Evolutionary conservation across 2,888 invertebrate genomes (phyloP), one percentile per base, ranked within the genome.

Genomic region (Leptogaster cylindrica): DNA sequence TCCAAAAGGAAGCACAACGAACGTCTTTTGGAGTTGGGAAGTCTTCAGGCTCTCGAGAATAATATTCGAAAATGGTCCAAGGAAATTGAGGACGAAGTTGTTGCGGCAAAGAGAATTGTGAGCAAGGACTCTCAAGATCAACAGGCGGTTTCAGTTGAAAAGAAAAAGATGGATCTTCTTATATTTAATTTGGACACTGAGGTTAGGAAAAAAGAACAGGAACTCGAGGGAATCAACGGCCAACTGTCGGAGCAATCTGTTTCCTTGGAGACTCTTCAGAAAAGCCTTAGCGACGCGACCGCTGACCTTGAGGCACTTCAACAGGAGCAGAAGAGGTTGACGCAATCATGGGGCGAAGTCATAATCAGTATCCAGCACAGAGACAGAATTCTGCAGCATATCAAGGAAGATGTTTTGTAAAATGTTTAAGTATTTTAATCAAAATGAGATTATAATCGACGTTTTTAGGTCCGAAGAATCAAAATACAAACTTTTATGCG

Each of bases 291-390:
- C 0, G 84, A 88, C 70, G 88, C 88, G n/a, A 88, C 88, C 69
- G 86, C 88, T 0, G 91, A 92, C 75, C 80, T 92, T 18, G 89
- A 90, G 75, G 88, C 87, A 18, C 76, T 91, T 52, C 87, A 89
- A 73, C 81, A 85, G 51, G 91, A 92, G 73, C 87, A 90, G 70
- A 86, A 86, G 36, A 86, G 87, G 3, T 81, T 92, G 14, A 83
- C 89, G 70, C 86, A 87, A 73, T 84, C 89, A 4, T 92, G 92
- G 92, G 88, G 89, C 75, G 86, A 88, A 10, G 89, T 91, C 39
- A 83, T 92, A 2, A 82, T 87, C 8, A 88, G 88, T 67, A 89
- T 92, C 69, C 83, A 85, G 18, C 86, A 88, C 67, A 79, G 90
- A 18, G 91, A 92, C 76, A 86, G 85, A 73, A 84, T 88, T 1